Evolutionary conservation across 2,888 invertebrate genomes (phyloP).

Genomic region (Eurytoma adleriae): DNA sequence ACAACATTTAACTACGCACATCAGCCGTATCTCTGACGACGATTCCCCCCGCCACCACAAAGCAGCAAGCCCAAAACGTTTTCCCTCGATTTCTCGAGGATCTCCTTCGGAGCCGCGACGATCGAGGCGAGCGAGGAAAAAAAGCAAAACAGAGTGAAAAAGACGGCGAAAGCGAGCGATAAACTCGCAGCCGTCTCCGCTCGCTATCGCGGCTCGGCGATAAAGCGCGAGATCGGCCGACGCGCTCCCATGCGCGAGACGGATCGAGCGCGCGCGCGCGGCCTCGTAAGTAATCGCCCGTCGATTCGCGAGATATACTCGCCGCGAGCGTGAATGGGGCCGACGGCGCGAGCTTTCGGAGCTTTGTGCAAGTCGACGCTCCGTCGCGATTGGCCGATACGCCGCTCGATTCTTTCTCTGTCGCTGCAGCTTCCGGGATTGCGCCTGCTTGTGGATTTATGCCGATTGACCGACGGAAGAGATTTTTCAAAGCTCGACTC

Average conservation of each 20-base stretch:
- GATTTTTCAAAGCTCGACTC: too few species aligned
- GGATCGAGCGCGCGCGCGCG: conserved; percentile 1
- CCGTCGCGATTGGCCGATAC: too few species aligned
- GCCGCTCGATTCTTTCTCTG: too few species aligned
- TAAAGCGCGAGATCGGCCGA: background rate
- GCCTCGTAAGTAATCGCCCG: conserved; percentile 40
- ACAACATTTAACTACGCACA: too few species aligned
- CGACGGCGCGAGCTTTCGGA: background rate
- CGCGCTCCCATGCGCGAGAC: background rate
- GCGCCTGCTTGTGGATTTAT: too few species aligned
- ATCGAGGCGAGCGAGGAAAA: background rate
- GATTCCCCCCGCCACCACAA: background rate
- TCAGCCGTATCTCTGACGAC: too few species aligned
- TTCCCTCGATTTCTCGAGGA: background rate
- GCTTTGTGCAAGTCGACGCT: too few species aligned
- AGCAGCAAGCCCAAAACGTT: background rate
- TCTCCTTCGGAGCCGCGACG: background rate
- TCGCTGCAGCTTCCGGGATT: too few species aligned
- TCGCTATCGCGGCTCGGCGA: background rate
- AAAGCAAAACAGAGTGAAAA: too few species aligned
- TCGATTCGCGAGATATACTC: conserved; percentile 38
- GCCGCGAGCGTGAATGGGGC: background rate
- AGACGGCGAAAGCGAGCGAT: background rate
- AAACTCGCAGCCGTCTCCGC: background rate
- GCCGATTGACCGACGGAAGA: too few species aligned